These are phyloP conservation scores for Himalopsyche japonica DNA, from an alignment of 2,888 invertebrate species.

Conservation along the genomic window DNA sequence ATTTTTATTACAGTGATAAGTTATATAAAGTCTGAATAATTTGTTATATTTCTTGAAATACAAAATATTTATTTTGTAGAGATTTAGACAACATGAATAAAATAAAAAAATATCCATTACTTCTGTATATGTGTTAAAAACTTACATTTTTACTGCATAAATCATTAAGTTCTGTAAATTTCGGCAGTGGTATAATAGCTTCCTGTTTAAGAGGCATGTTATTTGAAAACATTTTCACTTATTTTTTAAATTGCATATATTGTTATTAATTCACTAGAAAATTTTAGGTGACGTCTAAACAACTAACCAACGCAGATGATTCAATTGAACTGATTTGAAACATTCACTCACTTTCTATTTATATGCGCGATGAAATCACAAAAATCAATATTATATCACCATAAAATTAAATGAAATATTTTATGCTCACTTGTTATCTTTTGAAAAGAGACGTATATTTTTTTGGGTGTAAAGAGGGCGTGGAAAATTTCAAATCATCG, in stretches of 20 bases:
- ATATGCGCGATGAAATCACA: background rate
- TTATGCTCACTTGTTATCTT: no score
- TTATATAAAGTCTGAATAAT: no score
- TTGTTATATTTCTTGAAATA: no score
- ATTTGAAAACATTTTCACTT: constrained; percentile 4
- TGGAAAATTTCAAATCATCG: no score
- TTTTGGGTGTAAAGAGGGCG: no score
- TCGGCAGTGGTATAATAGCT: constrained; percentile 44
- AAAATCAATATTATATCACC: background rate
- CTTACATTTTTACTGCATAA: constrained; percentile 54
- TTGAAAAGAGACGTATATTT: no score
- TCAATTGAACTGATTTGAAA: background rate
- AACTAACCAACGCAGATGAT: background rate
- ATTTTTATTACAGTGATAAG: no score
- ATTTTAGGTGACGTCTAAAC: background rate
- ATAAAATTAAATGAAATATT: no score
- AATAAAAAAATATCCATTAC: no score
- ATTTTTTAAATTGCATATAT: background rate
- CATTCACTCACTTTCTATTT: background rate
- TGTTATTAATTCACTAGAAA: background rate
- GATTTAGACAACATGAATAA: no score
- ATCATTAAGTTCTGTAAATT: constrained; percentile 56
- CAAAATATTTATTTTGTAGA: no score
- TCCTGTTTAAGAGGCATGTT: constrained; percentile 17
- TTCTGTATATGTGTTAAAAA: constrained; percentile 23